Evolutionary conservation across 64 coral and sea anemone genomes (phyloP), one percentile per base, ranked within the genome.

Genomic region (Stichodactyla mertensii): DNA sequence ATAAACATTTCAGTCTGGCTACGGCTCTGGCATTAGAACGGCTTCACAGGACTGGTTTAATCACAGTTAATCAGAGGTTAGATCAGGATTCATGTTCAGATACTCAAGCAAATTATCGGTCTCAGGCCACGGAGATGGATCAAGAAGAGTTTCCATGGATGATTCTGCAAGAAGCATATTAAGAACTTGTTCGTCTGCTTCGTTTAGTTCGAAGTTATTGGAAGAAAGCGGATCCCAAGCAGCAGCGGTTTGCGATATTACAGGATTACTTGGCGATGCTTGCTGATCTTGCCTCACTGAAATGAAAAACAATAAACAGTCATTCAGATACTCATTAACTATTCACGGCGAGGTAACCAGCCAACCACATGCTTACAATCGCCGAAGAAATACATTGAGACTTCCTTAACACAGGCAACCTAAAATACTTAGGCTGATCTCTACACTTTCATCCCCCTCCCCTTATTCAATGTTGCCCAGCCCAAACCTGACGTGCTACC

Each of bases 121-220:
- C 4, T 85, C 83, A 51, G 83, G 83, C 83, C 83, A 85, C 16
- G 60, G 83, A 1, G 83, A 58, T 1, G 83, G 55, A 54, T 92
- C 90, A 22, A 92, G 54, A 11, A 92, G 61, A 4, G 90, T 82
- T 57, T 92, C 90, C 77, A 87, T 87, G n/a, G 88, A 84, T n/a
- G 90, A 92, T 85, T 92, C 85, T 52, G 90, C 90, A 18, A 92
- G 61, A 54, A 92, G 85, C 60, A 92, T 61, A 61, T 80, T 83
- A 22, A 92, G 24, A 23, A 92, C 90, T 52, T 82, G 85, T 77
- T 92, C 90, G 51, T 92, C 90, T 2, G 77, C 90, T 14, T 92
- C 90, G n/a, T 86, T 86, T 16, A 92, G 80, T 15, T 79, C 60
- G 51, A 85, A 82, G 53, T 87, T 92, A 31, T 77, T 59, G 20